Base-by-base conservation (phyloP, 1,140 invertebrate species). In the Littorina saxatilis region DNA sequence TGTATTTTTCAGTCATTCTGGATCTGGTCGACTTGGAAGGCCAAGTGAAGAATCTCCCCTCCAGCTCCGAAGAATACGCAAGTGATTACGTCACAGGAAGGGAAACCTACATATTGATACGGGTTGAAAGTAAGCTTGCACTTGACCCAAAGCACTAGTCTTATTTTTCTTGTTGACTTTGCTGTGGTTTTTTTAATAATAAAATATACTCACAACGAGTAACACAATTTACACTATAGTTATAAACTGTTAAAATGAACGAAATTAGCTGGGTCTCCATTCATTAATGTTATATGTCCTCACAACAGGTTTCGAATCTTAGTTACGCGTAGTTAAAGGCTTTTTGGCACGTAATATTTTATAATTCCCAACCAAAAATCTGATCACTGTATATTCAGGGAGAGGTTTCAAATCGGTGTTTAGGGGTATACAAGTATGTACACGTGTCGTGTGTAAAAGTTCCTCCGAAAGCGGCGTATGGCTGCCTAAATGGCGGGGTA, bases 1-100 rank as follows among this genome's bases (percentile, higher is more conserved):
- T 66, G 9, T 66, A 27, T 29, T 23, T 86, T 86, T 82, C 80
- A 90, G 89, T 87, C 68, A 76, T 84, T 9, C 86, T 90, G 40
- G 89, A 90, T 47, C 79, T 90, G 15, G 86, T 90, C 0, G 89
- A 90, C 61, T 79, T 88, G 52, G 86, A 90, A 4, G 89, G 88
- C n/a, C 89, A 89, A 61, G 86, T 89, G 7, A 86, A 81, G 79
- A 89, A 89, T 77, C 80, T 90, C 7, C 74, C 88, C 4, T 79
- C 83, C 15, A 70, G 86, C 32, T 50, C 82, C 20, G 88, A 89
- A 70, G 89, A 90, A 43, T 90, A 89, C 75, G 89, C 89, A 20
- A 84, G 80, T 77, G 87, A 90, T 39, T 74, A 88, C 23, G 86
- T 90, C n/a, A 87, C 82, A 17, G 85, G 80, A 7, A 81, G 88